Percentiles rank a stretch among this genome's conserved stretches.
Conservation (phyloP, 2,113 vertebrate genomes). For the Saimiri boliviensis region DNA sequence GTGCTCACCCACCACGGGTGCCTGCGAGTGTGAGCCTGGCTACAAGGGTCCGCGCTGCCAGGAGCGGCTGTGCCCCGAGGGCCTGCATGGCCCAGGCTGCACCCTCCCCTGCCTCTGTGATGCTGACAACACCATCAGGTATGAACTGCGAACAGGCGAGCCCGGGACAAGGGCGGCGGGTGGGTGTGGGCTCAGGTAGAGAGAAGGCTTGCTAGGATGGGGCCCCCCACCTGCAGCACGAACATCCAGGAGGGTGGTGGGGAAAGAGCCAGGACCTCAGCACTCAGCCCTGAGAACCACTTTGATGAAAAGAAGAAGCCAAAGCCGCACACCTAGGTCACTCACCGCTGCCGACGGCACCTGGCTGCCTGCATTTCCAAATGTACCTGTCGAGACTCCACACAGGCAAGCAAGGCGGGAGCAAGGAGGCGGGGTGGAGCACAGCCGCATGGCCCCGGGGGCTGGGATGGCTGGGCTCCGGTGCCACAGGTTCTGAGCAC, state of each 20-base stretch:
- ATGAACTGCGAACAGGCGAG: not conserved
- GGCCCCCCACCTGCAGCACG: not conserved
- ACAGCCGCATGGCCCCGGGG: not conserved
- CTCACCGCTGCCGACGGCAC: not conserved
- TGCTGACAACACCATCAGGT: conserved; percentile 94
- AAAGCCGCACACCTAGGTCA: not conserved
- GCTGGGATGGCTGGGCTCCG: rapidly evolving
- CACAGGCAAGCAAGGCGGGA: not conserved
- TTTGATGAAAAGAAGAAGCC: not conserved
- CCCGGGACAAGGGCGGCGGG: not conserved
- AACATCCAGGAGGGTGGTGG: not conserved
- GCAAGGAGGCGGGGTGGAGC: not conserved
- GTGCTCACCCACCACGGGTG: conserved; percentile 95
- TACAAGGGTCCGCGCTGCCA: conserved; percentile 96
- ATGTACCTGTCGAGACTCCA: not conserved
- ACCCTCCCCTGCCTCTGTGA: conserved; percentile 95
- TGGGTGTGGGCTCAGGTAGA: not conserved
- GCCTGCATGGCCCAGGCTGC: conserved; percentile 94
- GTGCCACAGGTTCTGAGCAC: not conserved
- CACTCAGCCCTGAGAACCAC: not conserved
- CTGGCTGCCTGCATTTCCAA: not conserved
- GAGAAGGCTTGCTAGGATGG: not conserved
- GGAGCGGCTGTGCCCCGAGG: conserved; percentile 94
- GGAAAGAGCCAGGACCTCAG: not conserved
- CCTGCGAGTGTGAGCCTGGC: conserved; percentile 94